Percentiles rank a stretch among this genome's conserved stretches.
These are phyloP conservation scores for Lepus americanus DNA, from an alignment of 2,113 vertebrate species.

Conservation along the genomic window DNA sequence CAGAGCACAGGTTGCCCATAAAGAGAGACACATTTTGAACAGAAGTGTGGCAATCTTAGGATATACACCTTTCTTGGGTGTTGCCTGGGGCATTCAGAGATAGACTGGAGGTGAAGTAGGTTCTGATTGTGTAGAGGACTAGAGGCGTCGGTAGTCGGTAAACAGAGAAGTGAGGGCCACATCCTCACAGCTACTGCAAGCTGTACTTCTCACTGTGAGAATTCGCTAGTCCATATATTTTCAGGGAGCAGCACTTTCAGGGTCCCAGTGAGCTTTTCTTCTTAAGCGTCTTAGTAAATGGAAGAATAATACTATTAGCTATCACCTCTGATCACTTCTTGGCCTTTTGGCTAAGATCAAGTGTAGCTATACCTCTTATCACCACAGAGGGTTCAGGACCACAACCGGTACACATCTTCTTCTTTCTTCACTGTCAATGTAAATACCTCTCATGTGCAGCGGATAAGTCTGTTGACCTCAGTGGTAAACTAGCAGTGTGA, in stretches of 20 bases:
- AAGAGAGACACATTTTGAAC: not conserved
- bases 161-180: not conserved
- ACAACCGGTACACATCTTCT: not conserved
- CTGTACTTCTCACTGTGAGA: not conserved
- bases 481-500: not conserved
- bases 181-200: not conserved
- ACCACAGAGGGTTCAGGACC: too few species aligned
- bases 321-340: too few species aligned
- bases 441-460: not conserved
- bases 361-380: not conserved
- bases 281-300: not conserved
- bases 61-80: not conserved
- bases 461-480: not conserved
- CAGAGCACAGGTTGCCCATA: not conserved
- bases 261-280: not conserved
- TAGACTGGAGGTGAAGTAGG: not conserved
- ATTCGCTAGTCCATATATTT: not conserved
- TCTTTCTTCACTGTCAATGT: not conserved
- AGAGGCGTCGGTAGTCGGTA: not conserved
- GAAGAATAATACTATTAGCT: not conserved
- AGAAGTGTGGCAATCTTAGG: not conserved
- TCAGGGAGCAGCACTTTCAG: not conserved
- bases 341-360: too few species aligned
- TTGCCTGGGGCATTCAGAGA: not conserved
- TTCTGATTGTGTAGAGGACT: not conserved